Percentiles rank a stretch among this genome's conserved stretches.
phyloP scores from a whole-genome alignment of 2,113 vertebrate species.

The Spea multiplicata region DNA sequence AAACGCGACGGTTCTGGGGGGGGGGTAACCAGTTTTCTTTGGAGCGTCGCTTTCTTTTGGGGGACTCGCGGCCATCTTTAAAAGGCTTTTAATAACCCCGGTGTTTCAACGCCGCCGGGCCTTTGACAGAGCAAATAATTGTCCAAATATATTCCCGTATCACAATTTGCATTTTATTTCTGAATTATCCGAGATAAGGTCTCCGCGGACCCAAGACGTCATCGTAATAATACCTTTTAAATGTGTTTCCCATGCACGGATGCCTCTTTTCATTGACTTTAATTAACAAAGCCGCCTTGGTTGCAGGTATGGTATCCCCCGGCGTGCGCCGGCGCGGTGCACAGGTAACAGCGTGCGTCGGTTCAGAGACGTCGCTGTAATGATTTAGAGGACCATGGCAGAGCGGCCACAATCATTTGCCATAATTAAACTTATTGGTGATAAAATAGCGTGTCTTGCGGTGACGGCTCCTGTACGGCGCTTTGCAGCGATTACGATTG shows the following conservation, averaged over 20 bases:
- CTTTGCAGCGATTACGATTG: conserved; percentile 20
- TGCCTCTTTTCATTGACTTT: conserved; percentile 35
- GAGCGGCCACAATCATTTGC: conserved; percentile 20
- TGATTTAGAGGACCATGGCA: neutral
- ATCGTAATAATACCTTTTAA: conserved; percentile 33
- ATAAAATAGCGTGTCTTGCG: conserved; percentile 15
- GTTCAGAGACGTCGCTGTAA: neutral
- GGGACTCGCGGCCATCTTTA: neutral
- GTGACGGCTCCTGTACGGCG: neutral
- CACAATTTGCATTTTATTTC: conserved; percentile 37
- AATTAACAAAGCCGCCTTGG: conserved; percentile 35
- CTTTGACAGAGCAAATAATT: conserved; percentile 37
- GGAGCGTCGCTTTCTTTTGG: neutral
- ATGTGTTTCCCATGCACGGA: conserved; percentile 31
- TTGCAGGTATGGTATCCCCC: conserved; percentile 24
- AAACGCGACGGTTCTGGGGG: too few relatives aligned
- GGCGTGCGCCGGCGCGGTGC: conserved; percentile 4
- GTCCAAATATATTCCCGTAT: conserved; percentile 14
- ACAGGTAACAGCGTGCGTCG: conserved; percentile 9
- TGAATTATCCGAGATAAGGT: conserved; percentile 10
- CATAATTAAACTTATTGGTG: conserved; percentile 36
- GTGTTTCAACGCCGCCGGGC: conserved; percentile 29
- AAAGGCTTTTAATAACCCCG: conserved; percentile 20
- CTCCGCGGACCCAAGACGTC: conserved; percentile 24
- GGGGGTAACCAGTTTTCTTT: neutral